Percentiles rank a stretch among this genome's conserved stretches.
Evolutionary conservation across 2,797 vertebrate genomes (phyloP).

Genomic region (Chanos chanos): DNA sequence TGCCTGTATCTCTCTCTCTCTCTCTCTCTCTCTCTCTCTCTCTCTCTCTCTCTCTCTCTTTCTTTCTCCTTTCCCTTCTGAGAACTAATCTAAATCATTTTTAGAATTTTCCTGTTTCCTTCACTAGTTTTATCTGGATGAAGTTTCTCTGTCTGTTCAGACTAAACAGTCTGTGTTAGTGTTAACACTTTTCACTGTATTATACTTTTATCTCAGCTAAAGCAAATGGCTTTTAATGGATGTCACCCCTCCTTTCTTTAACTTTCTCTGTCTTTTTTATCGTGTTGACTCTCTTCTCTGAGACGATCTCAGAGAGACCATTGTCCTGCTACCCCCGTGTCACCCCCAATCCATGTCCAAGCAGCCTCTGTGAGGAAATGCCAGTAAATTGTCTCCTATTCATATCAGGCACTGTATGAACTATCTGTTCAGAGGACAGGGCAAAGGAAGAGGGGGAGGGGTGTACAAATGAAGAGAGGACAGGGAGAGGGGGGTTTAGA

Average conservation of each 20-base stretch:
- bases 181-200: too few relatives aligned
- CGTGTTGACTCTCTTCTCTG: too few relatives aligned
- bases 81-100: background rate
- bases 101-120: too few relatives aligned
- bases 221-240: background rate
- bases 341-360: constrained; percentile 62
- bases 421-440: constrained; percentile 29
- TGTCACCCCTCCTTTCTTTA: background rate
- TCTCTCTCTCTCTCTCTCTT: background rate
- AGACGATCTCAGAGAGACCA: constrained; percentile 56
- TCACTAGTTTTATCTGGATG: too few relatives aligned
- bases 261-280: background rate
- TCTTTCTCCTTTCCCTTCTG: background rate
- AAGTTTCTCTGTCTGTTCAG: too few relatives aligned
- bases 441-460: background rate
- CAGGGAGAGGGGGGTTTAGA: background rate
- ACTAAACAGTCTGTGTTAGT: too few relatives aligned
- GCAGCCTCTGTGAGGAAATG: constrained; percentile 68
- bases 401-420: constrained; percentile 69
- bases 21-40: background rate
- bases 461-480: background rate
- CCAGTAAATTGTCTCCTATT: constrained; percentile 71
- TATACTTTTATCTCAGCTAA: too few relatives aligned
- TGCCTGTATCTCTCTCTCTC: background rate
- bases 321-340: constrained; percentile 55